Base-by-base conservation (phyloP, 1,140 invertebrate genomes). In the Coboldia fuscipes region DNA sequence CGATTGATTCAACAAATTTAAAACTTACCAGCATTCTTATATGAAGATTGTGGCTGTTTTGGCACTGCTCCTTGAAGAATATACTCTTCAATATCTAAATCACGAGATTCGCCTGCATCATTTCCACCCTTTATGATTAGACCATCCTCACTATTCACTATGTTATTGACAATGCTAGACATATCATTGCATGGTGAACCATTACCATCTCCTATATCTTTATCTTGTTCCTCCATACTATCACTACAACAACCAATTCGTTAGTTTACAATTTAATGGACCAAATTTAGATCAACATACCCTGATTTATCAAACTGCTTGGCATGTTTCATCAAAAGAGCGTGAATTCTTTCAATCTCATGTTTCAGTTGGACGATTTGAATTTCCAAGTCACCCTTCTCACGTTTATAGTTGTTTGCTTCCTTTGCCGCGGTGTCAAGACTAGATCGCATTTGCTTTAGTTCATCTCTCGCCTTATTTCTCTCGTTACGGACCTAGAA, bases 391-490 rank as follows among this genome's bases (percentile, higher is more conserved):
- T 86, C 82, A 42, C 75, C 70, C 47, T 74, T 82, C 44, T 88
- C 79, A 3, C 79, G 62, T 58, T 82, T 84, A 19, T 74, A 59
- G 2, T 60, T 60, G 36, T 71, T 69, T 5, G 70, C 59, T 45
- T 92, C 86, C 60, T 89, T 88, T 14, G 75, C 56, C 2, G 75
- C 59, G 7, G 66, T 50, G 48, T 90, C 86, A 33, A 88, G 57
- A 57, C 85, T 86, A 14, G 66, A 63, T 44, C 82, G 67, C 0
- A 90, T 51, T 34, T 75, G 66, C 49, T 89, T 80, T 3, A 73
- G 66, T 56, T 93, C 86, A 46, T 92, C 86, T 23, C 84, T 56
- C 0, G 83, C 75, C 55, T 83, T 77, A 46, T 88, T 88, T 14
- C 82, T 62, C 57, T 89, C 82, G 47, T 75, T 79, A 30, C 81